A percentile compares a stretch with the other conserved stretches of the same genome.
These are phyloP conservation scores for Malthinus flaveolus DNA, from an alignment of 2,888 invertebrate species.

Conservation along the genomic window DNA sequence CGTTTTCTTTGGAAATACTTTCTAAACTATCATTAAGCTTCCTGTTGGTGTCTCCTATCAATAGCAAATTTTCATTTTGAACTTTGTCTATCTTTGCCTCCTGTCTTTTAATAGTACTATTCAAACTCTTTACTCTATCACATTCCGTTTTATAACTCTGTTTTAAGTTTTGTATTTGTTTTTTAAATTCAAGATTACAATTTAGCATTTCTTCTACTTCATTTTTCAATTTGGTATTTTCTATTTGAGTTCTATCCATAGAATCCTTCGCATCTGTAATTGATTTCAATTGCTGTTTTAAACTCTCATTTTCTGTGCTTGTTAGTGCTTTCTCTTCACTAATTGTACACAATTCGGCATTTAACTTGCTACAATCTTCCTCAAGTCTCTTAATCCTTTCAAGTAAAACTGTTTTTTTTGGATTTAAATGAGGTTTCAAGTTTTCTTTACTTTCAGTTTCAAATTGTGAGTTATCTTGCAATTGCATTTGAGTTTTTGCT, in stretches of 20 bases:
- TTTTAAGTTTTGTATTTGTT: no score
- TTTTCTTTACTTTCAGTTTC: background rate
- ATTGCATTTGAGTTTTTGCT: background rate
- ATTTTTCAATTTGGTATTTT: background rate
- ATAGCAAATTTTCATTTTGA: conserved; percentile 1
- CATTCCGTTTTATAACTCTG: no score
- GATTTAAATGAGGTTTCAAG: no score
- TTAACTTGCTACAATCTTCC: no score
- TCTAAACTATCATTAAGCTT: background rate
- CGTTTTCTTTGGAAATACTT: background rate
- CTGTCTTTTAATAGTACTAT: no score
- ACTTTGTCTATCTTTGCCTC: no score
- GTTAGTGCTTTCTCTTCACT: background rate
- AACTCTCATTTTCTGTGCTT: background rate
- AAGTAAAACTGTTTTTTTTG: no score
- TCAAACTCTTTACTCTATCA: no score
- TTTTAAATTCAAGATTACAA: no score
- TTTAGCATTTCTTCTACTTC: background rate
- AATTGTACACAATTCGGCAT: background rate
- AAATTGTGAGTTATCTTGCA: background rate
- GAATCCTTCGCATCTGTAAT: background rate
- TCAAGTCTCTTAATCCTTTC: no score
- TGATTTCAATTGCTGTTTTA: background rate
- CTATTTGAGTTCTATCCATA: background rate
- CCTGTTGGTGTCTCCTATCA: background rate